Evolutionary conservation across 1,140 invertebrate genomes (phyloP).

Genomic region (Trichonephila clavipes): DNA sequence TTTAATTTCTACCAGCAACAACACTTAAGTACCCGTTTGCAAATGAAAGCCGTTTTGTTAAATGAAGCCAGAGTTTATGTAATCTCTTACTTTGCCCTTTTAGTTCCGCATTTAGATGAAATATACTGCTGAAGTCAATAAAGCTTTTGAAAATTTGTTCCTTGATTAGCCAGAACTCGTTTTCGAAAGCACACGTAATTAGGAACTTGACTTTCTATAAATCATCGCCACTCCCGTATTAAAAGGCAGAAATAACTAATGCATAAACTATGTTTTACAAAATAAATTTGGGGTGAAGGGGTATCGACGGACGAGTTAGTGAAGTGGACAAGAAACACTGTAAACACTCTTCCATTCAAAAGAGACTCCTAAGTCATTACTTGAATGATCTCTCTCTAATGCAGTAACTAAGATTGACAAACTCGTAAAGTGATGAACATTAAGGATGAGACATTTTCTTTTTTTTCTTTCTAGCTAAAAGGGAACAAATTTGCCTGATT

Average conservation of each 20-base stretch:
- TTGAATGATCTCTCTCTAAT: slow-evolving; percentile 18
- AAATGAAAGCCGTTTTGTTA: slow-evolving; percentile 47
- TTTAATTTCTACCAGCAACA: slow-evolving; percentile 26
- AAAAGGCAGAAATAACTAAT: slow-evolving; percentile 10
- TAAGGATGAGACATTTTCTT: background rate
- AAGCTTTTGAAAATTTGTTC: slow-evolving; percentile 30
- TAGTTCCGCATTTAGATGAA: slow-evolving; percentile 1
- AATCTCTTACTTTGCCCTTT: background rate
- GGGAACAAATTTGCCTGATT: background rate
- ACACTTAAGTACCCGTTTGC: slow-evolving; percentile 29
- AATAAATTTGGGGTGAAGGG: slow-evolving; percentile 7
- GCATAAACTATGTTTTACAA: slow-evolving; percentile 18
- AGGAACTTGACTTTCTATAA: slow-evolving; percentile 46
- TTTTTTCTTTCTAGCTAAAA: background rate
- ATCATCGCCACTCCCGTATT: slow-evolving; percentile 19
- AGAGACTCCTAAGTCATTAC: background rate
- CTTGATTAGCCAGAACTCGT: slow-evolving; percentile 13
- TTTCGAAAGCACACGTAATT: slow-evolving; percentile 30
- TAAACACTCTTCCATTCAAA: background rate
- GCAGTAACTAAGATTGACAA: slow-evolving; percentile 35
- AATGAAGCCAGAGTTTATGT: slow-evolving; percentile 46
- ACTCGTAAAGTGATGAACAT: background rate
- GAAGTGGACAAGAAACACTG: slow-evolving; percentile 23
- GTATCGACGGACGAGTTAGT: background rate
- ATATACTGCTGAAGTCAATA: slow-evolving; percentile 45